These are phyloP conservation scores for Pammene fasciana DNA, from an alignment of 2,888 invertebrate genomes.

Conservation along the genomic window DNA sequence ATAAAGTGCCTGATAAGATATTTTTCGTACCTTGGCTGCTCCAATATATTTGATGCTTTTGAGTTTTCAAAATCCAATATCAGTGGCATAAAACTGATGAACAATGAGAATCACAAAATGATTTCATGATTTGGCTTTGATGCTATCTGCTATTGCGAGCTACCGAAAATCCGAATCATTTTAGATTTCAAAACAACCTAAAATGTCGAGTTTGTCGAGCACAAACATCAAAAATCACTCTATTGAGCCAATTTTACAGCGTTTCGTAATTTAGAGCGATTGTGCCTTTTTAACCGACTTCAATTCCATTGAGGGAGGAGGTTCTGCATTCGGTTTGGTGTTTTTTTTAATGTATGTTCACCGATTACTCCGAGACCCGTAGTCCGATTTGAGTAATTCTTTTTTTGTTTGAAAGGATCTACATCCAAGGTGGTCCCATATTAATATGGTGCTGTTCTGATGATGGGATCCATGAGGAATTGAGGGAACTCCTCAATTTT, in stretches of 20 bases:
- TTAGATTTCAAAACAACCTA: constrained; percentile 18
- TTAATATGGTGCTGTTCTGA: no score
- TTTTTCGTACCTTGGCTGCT: no score
- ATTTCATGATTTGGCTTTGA: constrained; percentile 3
- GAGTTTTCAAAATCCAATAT: background rate
- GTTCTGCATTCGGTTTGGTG: no score
- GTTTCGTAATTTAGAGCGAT: constrained; percentile 50
- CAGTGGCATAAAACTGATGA: constrained; percentile 3
- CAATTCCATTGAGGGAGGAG: no score
- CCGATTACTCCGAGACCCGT: no score
- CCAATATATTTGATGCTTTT: background rate
- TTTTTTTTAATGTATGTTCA: no score
- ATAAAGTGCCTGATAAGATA: no score
- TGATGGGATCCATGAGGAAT: no score
- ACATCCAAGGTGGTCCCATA: no score
- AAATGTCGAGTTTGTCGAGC: constrained; percentile 41
- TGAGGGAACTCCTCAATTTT: no score
- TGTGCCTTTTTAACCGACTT: constrained; percentile 52
- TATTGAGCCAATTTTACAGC: constrained; percentile 43
- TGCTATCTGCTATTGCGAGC: constrained; percentile 9
- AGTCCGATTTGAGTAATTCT: no score
- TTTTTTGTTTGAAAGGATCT: no score
- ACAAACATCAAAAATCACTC: constrained; percentile 47
- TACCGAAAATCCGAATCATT: constrained; percentile 10
- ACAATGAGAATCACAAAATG: constrained; percentile 10